phyloP scores from a whole-genome alignment of 2,797 vertebrate genomes.

The Aquila chrysaetos region DNA sequence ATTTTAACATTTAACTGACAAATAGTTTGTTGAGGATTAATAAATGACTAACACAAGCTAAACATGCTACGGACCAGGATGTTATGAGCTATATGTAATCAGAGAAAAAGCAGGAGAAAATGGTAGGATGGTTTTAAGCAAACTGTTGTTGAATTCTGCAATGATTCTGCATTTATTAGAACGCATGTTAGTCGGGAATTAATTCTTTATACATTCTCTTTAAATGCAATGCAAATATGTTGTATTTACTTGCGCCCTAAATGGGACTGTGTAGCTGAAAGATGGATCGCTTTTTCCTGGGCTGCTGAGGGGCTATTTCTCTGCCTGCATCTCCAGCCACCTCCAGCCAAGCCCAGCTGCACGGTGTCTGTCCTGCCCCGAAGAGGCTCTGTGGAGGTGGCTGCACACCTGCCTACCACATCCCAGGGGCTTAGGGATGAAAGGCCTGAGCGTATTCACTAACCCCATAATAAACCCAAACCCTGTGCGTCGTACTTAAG shows the following conservation, averaged over 20 bases:
- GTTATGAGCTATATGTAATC: neutral
- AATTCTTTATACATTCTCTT: neutral
- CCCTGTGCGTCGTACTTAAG: neutral
- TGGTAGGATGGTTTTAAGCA: neutral
- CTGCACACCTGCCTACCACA: neutral
- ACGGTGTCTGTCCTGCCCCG: neutral
- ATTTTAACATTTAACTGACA: conserved; percentile 22
- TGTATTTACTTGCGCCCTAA: neutral
- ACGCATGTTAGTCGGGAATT: neutral
- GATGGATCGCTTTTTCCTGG: neutral
- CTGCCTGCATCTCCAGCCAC: neutral
- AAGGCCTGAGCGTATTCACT: neutral
- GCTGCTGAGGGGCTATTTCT: neutral
- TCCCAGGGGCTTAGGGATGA: neutral
- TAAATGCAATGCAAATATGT: neutral
- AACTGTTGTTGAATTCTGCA: neutral
- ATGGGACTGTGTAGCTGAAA: neutral
- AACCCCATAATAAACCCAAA: neutral
- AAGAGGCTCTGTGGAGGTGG: neutral
- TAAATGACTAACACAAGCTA: neutral
- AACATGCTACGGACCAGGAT: neutral
- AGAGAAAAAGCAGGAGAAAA: neutral
- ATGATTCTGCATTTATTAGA: neutral
- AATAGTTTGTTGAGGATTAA: conserved; percentile 23
- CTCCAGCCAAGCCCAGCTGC: neutral